Base-by-base conservation (phyloP, 2,888 invertebrate genomes). In the Eubasilissa splendida region DNA sequence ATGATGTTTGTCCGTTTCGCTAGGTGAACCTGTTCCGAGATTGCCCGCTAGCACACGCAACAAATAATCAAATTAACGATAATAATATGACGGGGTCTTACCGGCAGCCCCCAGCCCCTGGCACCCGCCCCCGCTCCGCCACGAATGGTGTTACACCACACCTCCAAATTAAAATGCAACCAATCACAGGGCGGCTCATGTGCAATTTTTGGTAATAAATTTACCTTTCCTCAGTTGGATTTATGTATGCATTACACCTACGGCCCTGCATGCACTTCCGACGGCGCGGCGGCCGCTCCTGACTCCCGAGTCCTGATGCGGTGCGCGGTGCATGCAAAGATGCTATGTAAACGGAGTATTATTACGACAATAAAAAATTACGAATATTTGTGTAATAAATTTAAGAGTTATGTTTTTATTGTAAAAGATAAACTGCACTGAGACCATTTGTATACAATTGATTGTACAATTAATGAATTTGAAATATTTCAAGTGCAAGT, bases 141-240 rank as follows among this genome's bases (percentile, higher is more conserved):
- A 22, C 33, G 12, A 11, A 56, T 22, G 79, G 56, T 79, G 79
- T 66, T 14, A 50, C 54, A 70, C 80, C 82, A 82, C 82, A 82
- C 82, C 82, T 82, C 77, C 79, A 80, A 80, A 82, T 82, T 82
- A 82, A 80, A 82, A 80, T 60, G 59, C 76, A 79, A 82, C 80
- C 82, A 82, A 82, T 82, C 82, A 82, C 80, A 59, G 42, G 78
- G 50, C 65, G 77, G 63, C 66, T 56, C 76, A 66, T 66, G 58
- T 80, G 80, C 82, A 82, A 82, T 82, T 82, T 80, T 82, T 75
- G 70, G 22, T 74, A 78, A 82, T 82, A 82, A 82, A 80, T 82
- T 77, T 71, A 78, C 60, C 71, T 78, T 78, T 78, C 71, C 59
- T 14, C 78, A 33, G 70, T 14, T 75, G 60, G 22, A 73, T 73